Conservation (phyloP, 2,113 vertebrate species). For the Anarhynchus alexandrinus region DNA sequence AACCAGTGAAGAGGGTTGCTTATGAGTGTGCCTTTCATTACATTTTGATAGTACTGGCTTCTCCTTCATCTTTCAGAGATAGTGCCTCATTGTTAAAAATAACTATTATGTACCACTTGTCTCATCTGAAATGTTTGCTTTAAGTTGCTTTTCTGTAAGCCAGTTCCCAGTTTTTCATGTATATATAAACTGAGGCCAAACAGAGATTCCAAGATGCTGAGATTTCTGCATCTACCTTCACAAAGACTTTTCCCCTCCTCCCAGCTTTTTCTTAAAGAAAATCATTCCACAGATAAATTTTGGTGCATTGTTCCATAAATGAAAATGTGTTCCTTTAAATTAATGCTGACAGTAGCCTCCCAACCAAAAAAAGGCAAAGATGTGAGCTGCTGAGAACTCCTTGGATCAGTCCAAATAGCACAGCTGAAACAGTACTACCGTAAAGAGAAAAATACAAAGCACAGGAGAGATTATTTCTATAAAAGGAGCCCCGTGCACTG, state of each 20-base stretch:
- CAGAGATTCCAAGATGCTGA: neutral
- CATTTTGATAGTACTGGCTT: neutral
- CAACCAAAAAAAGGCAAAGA: neutral
- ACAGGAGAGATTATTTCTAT: neutral
- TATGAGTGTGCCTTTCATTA: constrained; percentile 14
- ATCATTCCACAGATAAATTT: neutral
- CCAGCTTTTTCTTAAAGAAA: neutral
- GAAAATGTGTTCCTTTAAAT: neutral
- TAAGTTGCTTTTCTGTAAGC: constrained; percentile 11
- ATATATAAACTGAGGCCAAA: neutral
- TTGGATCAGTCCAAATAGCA: neutral
- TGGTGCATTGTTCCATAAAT: neutral
- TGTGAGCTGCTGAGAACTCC: neutral
- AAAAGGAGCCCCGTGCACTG: neutral
- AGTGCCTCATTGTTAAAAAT: constrained; percentile 28
- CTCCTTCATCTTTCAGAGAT: neutral
- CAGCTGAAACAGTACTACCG: neutral
- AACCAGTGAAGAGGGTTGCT: neutral
- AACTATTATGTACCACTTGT: neutral
- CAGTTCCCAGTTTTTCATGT: neutral
- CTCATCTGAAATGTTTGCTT: constrained; percentile 27
- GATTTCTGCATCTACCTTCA: neutral
- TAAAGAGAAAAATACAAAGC: neutral
- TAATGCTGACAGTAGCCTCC: neutral
- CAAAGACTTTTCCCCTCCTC: neutral